A percentile compares a stretch with the other conserved stretches of the same genome.
Evolutionary conservation across 2,113 vertebrate species (phyloP).

Genomic region (Choloepus hoffmanni): DNA sequence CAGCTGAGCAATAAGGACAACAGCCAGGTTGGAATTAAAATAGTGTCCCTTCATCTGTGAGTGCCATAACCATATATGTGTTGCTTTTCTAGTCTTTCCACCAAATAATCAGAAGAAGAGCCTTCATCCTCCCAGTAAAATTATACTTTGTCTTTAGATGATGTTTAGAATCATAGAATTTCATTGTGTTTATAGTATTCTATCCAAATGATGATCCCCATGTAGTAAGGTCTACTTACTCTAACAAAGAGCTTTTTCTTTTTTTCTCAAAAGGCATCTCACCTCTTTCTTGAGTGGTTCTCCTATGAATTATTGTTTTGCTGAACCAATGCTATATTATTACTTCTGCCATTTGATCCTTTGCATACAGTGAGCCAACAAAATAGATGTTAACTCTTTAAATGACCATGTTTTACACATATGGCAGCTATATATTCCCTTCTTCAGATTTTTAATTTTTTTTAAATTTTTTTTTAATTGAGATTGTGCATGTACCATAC

Average conservation of each 20-base stretch:
- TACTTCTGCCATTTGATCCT: background rate
- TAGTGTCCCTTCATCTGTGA: background rate
- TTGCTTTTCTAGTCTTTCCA: background rate
- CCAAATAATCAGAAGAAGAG: background rate
- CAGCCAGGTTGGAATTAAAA: constrained; percentile 11
- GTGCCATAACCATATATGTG: background rate
- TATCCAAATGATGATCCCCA: background rate
- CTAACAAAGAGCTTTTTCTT: background rate
- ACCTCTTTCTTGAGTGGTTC: background rate
- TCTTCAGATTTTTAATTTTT: background rate
- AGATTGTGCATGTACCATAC: too few species aligned
- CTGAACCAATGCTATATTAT: background rate
- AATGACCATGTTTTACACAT: background rate
- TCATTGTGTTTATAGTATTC: background rate
- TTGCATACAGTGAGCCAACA: background rate
- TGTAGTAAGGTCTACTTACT: background rate
- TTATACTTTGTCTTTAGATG: constrained; percentile 5
- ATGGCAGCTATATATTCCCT: background rate
- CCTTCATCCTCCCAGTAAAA: background rate
- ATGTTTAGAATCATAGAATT: constrained; percentile 10
- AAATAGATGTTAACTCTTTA: background rate
- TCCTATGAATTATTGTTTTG: background rate
- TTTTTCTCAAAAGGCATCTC: background rate
- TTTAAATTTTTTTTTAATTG: too few species aligned
- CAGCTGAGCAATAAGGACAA: background rate